phyloP scores from a whole-genome alignment of 2,113 vertebrate genomes.

The Athene noctua region DNA sequence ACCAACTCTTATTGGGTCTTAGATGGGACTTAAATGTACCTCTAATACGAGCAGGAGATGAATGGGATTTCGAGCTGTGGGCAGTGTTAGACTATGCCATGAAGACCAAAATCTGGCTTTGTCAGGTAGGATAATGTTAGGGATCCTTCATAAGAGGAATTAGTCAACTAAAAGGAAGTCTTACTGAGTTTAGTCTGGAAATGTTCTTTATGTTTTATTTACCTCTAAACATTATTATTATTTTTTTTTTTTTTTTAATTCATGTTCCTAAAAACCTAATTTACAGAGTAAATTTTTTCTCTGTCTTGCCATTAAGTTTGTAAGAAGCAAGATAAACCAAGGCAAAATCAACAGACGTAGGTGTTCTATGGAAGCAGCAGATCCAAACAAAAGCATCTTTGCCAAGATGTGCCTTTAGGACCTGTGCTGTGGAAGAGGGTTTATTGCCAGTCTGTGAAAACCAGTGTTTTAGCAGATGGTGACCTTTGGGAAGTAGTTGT shows the following conservation, averaged over 20 bases:
- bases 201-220: background rate
- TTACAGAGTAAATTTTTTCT: background rate
- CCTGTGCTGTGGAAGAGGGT: background rate
- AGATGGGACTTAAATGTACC: background rate
- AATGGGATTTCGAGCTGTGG: background rate
- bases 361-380: background rate
- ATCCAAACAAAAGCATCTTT: background rate
- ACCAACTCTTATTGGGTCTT: background rate
- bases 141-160: background rate
- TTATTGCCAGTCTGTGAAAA: slow-evolving; percentile 28
- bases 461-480: slow-evolving; percentile 48
- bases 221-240: background rate
- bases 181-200: background rate
- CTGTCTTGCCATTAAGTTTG: background rate
- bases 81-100: background rate
- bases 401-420: background rate
- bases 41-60: background rate
- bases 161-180: background rate
- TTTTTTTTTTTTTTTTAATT: background rate
- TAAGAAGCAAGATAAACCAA: background rate
- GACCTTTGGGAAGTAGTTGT: slow-evolving; percentile 50
- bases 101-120: background rate
- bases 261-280: background rate
- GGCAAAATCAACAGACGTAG: background rate
- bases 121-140: background rate